Percentiles rank a stretch among this genome's conserved stretches.
These are phyloP conservation scores for Zootoca vivipara DNA, from an alignment of 2,113 vertebrate species.

Conservation along the genomic window DNA sequence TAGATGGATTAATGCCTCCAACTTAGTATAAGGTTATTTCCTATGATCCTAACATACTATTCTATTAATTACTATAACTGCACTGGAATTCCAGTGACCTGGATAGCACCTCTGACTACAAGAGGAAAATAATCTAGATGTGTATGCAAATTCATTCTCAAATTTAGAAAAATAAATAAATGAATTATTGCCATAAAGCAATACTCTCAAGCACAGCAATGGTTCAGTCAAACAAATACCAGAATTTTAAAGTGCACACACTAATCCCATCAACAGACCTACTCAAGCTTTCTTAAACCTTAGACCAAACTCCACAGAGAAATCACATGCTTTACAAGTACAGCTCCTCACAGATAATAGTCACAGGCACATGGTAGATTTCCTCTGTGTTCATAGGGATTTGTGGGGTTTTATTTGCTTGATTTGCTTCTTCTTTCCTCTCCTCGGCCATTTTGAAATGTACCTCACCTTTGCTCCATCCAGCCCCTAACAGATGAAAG, in stretches of 20 bases:
- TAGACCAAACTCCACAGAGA: neutral
- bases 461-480: neutral
- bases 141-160: neutral
- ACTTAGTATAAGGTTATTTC: too few species aligned
- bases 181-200: neutral
- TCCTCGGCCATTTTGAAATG: neutral
- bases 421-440: neutral
- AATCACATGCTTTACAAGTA: conserved; percentile 8
- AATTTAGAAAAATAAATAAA: neutral
- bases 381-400: neutral
- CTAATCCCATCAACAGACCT: conserved; percentile 4
- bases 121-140: neutral
- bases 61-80: neutral
- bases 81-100: neutral
- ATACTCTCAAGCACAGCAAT: neutral
- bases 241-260: neutral
- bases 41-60: neutral
- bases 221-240: conserved; percentile 1
- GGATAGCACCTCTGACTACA: neutral
- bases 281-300: neutral
- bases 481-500: neutral
- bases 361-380: neutral
- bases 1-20: too few species aligned
- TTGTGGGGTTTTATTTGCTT: neutral
- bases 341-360: neutral